These are phyloP conservation scores for Endotricha flammealis DNA, from an alignment of 2,888 invertebrate species.

Conservation along the genomic window DNA sequence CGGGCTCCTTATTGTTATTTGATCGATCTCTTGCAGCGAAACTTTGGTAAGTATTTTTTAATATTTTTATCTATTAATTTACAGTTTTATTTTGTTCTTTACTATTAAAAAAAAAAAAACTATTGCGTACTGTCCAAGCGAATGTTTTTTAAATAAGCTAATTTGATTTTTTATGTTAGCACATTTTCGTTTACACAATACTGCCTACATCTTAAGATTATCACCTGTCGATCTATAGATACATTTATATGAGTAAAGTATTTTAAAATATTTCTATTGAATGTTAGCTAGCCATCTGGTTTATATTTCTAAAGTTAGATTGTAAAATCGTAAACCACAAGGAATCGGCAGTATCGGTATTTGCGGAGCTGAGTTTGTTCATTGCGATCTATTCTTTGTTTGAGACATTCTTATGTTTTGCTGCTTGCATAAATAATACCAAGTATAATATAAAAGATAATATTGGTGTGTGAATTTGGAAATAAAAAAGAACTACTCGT, in stretches of 20 bases:
- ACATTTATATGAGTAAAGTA: constrained; percentile 38
- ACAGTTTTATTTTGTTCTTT: constrained; percentile 18
- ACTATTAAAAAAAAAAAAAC: no score
- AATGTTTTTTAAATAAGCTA: constrained; percentile 23
- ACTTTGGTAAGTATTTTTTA: constrained; percentile 33
- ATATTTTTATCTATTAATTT: constrained; percentile 13
- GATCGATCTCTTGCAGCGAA: constrained; percentile 36
- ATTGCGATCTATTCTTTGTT: constrained; percentile 27
- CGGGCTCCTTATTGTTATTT: constrained; percentile 30
- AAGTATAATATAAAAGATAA: background rate
- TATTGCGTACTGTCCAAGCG: constrained; percentile 22
- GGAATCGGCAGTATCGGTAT: constrained; percentile 59
- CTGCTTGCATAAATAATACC: background rate
- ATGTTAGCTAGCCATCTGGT: constrained; percentile 73
- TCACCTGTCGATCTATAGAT: constrained; percentile 17
- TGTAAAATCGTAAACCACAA: constrained; percentile 73
- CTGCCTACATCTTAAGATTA: constrained; percentile 14
- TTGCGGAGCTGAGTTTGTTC: constrained; percentile 44
- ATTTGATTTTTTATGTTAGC: constrained; percentile 10
- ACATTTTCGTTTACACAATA: no score
- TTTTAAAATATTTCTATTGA: constrained; percentile 62
- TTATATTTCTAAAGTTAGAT: constrained; percentile 77
- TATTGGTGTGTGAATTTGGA: background rate
- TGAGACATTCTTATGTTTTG: constrained; percentile 9
- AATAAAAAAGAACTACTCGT: background rate